Evolutionary conservation across 1,140 invertebrate species (phyloP), one percentile per base, ranked within the genome.

Genomic region (Pseudomyrmex pallidus): DNA sequence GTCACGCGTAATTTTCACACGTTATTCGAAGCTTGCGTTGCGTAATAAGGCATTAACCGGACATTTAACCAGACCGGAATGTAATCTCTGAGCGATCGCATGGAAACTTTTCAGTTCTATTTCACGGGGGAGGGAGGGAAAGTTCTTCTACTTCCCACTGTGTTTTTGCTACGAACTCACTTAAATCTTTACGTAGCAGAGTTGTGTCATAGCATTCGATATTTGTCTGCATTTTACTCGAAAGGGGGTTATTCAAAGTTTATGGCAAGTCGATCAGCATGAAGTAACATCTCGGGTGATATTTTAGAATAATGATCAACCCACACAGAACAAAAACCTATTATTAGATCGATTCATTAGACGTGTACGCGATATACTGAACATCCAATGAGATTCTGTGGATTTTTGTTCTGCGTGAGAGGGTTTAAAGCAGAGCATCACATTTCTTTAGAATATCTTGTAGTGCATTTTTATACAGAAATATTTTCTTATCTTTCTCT

Each of bases 191-290:
- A 20, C 44, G 2, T 50, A 56, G 1, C 7, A 64, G 64, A 64
- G 74, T 82, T 62, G 22, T 73, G 9, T 61, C 10, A 17, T 13
- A 72, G 12, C 22, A 76, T 44, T 54, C 22, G 72, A 80, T 50
- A 25, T 62, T 74, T 35, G 35, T 74, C 1, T 10, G 15, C 56
- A 46, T 70, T 67, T 78, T 70, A 48, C 4, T 35, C 35, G 35
- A 35, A 80, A 80, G 54, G 54, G 44, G 12, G 22, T 80, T 59
- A 80, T 80, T 80, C 76, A 80, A 80, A 72, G 76, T 72, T 61
- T 80, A 78, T 80, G 66, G 64, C 64, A 70, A 78, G 44, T 70
- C 20, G 52, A 35, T 48, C 8, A 48, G 66, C 66, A 70, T 80
- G 54, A 59, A 59, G 72, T 12, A 77, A 35, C 17, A 20, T 35